These are phyloP conservation scores for Drosophila kurseongensis DNA, from an alignment of 1,140 invertebrate species.

Conservation along the genomic window DNA sequence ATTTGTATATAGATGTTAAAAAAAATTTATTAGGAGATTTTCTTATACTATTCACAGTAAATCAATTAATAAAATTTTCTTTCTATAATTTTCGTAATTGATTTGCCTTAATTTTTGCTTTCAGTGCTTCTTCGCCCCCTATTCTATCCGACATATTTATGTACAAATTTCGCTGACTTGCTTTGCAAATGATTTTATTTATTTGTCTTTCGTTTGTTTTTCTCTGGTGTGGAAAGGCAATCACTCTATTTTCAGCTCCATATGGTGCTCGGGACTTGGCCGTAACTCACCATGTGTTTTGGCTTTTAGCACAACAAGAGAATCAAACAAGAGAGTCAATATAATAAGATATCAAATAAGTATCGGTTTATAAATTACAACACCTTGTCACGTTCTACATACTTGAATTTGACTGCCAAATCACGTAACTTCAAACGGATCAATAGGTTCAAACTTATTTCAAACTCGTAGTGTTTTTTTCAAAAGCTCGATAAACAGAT, in stretches of 20 bases:
- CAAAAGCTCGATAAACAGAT: not conserved
- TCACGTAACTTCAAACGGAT: conserved; percentile 29
- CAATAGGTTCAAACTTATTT: not conserved
- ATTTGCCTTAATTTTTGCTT: not conserved
- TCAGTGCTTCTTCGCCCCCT: conserved; percentile 29
- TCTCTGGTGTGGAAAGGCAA: conserved; percentile 39
- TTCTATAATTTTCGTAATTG: too few relatives aligned
- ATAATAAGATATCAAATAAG: not conserved
- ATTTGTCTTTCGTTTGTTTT: conserved; percentile 46
- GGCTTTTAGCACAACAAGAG: conserved; percentile 5
- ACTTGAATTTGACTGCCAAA: conserved; percentile 3
- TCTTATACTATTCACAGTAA: too few relatives aligned
- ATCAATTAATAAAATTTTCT: too few relatives aligned
- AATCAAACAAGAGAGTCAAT: conserved; percentile 17
- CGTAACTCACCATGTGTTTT: conserved; percentile 7
- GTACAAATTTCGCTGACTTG: conserved; percentile 18
- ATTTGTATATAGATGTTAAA: too few relatives aligned
- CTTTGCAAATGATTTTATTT: conserved; percentile 38
- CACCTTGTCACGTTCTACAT: conserved; percentile 21
- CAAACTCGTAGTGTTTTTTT: not conserved
- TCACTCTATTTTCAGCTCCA: conserved; percentile 53
- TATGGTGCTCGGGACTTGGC: conserved; percentile 20
- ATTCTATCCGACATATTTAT: conserved; percentile 38
- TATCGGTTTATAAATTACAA: conserved; percentile 1
- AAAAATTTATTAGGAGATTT: too few relatives aligned